Evolutionary conservation across 2,113 vertebrate genomes (phyloP).

Genomic region (Gasterosteus nipponicus): DNA sequence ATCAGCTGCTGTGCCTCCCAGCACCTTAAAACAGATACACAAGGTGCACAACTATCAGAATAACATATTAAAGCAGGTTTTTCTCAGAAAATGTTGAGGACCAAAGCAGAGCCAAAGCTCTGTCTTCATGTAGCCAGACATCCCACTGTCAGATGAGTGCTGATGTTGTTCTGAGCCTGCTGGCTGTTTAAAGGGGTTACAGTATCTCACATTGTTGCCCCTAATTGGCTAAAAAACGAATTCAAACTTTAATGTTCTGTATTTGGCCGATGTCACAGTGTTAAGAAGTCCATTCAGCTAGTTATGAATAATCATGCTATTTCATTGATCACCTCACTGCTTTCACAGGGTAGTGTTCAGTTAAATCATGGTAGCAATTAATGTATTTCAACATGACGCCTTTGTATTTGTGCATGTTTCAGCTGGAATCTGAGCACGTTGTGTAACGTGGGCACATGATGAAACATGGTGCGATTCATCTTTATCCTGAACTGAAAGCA

Average conservation of each 20-base stretch:
- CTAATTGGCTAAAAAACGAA: not conserved
- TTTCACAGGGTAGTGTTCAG: not conserved
- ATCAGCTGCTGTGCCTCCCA: not conserved
- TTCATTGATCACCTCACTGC: not conserved
- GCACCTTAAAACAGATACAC: not conserved
- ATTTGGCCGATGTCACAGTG: not conserved
- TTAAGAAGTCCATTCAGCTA: not conserved
- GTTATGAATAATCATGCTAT: too few species aligned
- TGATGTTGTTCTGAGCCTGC: not conserved
- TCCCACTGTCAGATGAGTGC: not conserved
- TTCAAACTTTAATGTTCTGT: not conserved
- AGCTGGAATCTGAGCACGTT: conserved; percentile 26
- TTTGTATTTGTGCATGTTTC: conserved; percentile 30
- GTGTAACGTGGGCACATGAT: conserved; percentile 12
- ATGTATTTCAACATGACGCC: conserved; percentile 10
- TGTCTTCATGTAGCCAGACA: not conserved
- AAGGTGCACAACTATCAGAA: not conserved
- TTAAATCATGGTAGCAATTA: not conserved
- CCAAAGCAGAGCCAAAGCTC: not conserved
- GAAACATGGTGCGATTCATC: conserved; percentile 34
- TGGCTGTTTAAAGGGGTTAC: not conserved
- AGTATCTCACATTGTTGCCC: not conserved
- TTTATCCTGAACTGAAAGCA: conserved; percentile 47
- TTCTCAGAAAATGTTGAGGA: not conserved
- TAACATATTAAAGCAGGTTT: not conserved